phyloP scores from a whole-genome alignment of 2,888 invertebrate genomes.

The Lepas anatifera region DNA sequence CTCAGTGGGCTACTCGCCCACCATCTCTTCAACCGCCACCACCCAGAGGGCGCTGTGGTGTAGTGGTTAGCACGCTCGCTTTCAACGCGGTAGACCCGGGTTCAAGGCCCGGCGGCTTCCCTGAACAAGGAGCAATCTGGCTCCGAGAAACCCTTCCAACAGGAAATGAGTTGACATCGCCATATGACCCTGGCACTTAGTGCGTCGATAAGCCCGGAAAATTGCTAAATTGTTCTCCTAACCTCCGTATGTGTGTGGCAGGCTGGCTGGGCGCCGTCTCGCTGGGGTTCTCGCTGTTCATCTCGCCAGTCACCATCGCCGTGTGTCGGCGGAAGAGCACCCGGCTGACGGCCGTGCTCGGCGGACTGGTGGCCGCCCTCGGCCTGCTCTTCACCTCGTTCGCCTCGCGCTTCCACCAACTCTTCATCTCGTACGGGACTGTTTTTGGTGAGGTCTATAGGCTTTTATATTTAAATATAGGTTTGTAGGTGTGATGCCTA shows the following conservation, averaged over 20 bases:
- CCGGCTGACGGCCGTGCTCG: conserved; percentile 74
- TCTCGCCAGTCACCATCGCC: conserved; percentile 72
- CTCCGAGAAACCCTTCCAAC: too few species aligned
- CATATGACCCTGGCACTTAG: too few species aligned
- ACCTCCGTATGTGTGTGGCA: conserved; percentile 45
- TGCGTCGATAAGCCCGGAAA: neutral
- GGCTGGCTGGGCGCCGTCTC: conserved; percentile 73
- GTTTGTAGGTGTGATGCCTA: too few species aligned
- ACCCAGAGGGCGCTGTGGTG: too few species aligned
- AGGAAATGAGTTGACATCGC: too few species aligned
- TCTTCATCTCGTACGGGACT: conserved; percentile 67
- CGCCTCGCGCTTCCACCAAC: conserved; percentile 76
- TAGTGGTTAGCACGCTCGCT: too few species aligned
- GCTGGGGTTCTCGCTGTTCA: conserved; percentile 60
- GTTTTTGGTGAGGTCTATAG: conserved; percentile 45
- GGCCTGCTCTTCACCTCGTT: conserved; percentile 83
- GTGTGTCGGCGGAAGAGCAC: conserved; percentile 74
- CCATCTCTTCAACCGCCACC: neutral
- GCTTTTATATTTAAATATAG: too few species aligned
- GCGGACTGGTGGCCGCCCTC: conserved; percentile 69
- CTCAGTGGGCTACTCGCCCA: too few species aligned
- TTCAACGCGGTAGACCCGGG: too few species aligned
- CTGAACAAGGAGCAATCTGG: too few species aligned
- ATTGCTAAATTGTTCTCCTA: conserved; percentile 13
- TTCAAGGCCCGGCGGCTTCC: too few species aligned